Evolutionary conservation across 2,113 vertebrate species (phyloP), one percentile per base, ranked within the genome.

Genomic region (Okapia johnstoni): DNA sequence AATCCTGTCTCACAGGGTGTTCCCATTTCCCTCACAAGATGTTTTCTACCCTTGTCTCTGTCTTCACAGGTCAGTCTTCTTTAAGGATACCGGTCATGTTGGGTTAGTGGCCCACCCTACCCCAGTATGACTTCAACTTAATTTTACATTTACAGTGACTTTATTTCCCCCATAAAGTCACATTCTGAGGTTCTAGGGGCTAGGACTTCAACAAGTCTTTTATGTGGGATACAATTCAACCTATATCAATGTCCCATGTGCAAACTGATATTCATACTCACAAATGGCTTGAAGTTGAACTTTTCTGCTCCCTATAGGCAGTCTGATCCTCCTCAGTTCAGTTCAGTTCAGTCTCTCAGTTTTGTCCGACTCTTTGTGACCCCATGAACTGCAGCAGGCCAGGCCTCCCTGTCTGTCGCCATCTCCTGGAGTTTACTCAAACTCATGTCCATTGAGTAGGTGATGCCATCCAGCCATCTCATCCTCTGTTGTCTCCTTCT

Each of bases 361-460:
- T 5, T 0, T 73, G 66, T 73, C 21, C 0, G 0, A 40, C 19
- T 73, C 66, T 73, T 73, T 73, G n/a, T 0, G 2, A 73, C 19
- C 58, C 36, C 66, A 40, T 73, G n/a, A 73, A 73, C 36, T 25
- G 21, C 0, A 40, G n/a, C 5, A 73, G 5, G 5, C n/a, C 19
- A 40, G n/a, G n/a, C 10, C n/a, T 40, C 36, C 19, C 66, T 73
- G 66, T 73, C 66, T 2, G 0, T 73, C n/a, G 40, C 10, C 66
- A 40, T 21, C 66, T 73, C 36, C 66, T 0, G 0, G 11, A 73
- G 66, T 73, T 73, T 12, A 73, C 2, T 73, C 66, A 73, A 40
- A 40, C 21, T 73, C 66, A 73, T 23, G 66, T 40, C 5, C 66
- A 73, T 23, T 40, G 66, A 73, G 66, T 40, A 2, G 0, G n/a